Base-by-base conservation (phyloP, 2,888 invertebrate genomes). In the Agrilus biguttatus region DNA sequence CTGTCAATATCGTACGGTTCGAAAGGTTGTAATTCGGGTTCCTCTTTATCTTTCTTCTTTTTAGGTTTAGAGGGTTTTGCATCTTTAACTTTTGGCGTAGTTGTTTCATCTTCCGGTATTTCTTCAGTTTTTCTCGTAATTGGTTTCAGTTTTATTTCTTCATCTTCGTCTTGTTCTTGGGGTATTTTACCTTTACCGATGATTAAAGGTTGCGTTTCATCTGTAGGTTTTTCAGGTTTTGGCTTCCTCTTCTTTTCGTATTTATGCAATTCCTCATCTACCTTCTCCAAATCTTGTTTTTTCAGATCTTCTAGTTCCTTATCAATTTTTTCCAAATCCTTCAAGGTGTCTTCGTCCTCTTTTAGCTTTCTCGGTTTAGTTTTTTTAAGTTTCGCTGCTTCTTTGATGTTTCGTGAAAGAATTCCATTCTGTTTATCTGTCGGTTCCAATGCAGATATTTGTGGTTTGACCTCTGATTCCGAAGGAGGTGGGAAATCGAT, bases 351-450 rank as follows among this genome's bases (percentile, higher is more conserved):
- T 42, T 61, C 63, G 47, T 55, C 55, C 41, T 59, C 63, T 58
- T 54, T 65, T 52, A 48, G 62, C 46, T 57, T 65, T 60, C 53
- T 57, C 35, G 54, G 57, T 41, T 65, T 61, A 0, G 62, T 60
- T 53, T 59, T 62, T 13, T 55, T 55, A 38, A 52, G 48, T 53
- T 58, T 57, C 54, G 53, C 56, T 7, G 72, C 70, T 52, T 72
- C 71, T 53, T 69, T 60, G 19, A 68, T 49, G 47, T 70, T 71
- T 45, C 69, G 63, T 3, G 71, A 71, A 7, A 71, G 48, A 42
- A 68, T 60, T 13, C 70, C 71, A 47, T 57, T 57, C 48, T 64
- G 62, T 51, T 58, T 59, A 21, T 55, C 52, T 33, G 59, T 56
- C 8, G 62, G 61, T 53, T 62, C 54, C 49, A 65, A 52, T 46